Percentiles rank a stretch among this genome's conserved stretches.
Evolutionary conservation across 2,113 vertebrate genomes (phyloP).

Genomic region (Gavialis gangeticus): DNA sequence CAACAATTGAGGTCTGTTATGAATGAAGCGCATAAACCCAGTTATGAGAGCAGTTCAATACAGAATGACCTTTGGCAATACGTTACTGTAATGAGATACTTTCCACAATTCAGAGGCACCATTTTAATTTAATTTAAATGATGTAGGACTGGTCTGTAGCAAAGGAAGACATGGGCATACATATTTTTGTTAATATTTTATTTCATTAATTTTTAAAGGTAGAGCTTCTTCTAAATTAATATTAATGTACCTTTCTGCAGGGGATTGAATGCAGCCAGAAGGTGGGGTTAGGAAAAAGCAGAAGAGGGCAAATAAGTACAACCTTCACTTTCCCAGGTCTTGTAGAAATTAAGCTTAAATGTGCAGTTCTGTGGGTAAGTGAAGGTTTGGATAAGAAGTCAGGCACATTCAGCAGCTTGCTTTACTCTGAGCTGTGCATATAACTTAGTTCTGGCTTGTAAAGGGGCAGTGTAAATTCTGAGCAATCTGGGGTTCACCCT

Average conservation of each 20-base stretch:
- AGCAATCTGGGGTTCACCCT: rapidly evolving
- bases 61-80: background rate
- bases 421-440: rapidly evolving
- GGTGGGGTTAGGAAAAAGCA: background rate
- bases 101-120: background rate
- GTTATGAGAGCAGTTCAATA: rapidly evolving
- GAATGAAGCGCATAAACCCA: background rate
- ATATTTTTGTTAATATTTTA: background rate
- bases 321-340: rapidly evolving
- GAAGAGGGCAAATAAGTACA: background rate
- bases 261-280: rapidly evolving
- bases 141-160: background rate
- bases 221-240: too few relatives aligned
- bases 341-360: rapidly evolving
- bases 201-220: background rate
- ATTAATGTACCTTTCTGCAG: background rate
- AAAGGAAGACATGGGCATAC: background rate
- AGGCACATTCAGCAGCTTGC: rapidly evolving
- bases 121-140: background rate
- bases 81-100: background rate
- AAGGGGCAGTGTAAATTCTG: rapidly evolving
- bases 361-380: rapidly evolving
- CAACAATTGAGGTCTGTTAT: background rate
- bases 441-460: rapidly evolving
- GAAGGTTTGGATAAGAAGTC: rapidly evolving